Conservation (phyloP, 2,113 vertebrate species). For the Marmota monax region DNA sequence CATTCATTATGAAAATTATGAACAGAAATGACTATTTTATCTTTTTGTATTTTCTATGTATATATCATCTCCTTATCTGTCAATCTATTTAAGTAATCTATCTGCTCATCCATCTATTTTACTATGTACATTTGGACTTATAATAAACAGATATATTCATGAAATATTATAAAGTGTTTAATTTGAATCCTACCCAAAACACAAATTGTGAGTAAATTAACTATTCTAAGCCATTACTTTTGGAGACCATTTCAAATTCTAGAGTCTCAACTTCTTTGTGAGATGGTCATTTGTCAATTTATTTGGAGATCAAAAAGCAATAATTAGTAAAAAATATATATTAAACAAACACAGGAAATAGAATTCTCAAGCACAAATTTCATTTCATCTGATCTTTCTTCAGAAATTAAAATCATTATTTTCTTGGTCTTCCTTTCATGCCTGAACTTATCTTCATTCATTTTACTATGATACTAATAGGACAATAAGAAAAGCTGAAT, state of each 20-base stretch:
- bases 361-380: neutral
- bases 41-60: neutral
- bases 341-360: neutral
- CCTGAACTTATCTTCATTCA: neutral
- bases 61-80: neutral
- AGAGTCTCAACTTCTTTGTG: neutral
- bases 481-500: neutral
- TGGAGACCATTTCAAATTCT: neutral
- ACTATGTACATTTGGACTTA: neutral
- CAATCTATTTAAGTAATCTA: neutral
- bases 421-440: neutral
- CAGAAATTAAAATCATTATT: neutral
- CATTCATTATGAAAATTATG: neutral
- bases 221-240: neutral
- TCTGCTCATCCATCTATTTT: neutral
- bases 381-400: neutral
- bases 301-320: neutral
- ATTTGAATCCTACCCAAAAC: neutral
- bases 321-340: neutral
- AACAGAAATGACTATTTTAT: neutral
- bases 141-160: neutral
- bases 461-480: neutral
- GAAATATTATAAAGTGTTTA: neutral
- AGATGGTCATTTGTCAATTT: neutral
- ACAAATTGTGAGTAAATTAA: neutral